These are phyloP conservation scores for Lagopus leucura DNA, from an alignment of 2,113 vertebrate species.

Conservation along the genomic window DNA sequence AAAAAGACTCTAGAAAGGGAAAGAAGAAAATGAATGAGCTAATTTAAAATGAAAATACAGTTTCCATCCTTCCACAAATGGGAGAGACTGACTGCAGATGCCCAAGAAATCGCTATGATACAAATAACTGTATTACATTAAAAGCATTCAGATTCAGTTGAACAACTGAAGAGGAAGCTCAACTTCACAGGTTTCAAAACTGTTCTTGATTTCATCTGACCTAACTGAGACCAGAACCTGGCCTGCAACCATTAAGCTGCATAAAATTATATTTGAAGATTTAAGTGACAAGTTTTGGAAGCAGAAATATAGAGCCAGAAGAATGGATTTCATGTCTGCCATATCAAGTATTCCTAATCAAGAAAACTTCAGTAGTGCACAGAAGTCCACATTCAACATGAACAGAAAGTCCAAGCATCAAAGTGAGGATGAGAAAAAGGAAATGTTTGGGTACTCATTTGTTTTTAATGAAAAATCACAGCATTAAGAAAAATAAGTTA, in stretches of 20 bases:
- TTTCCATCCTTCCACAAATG: background rate
- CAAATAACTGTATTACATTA: background rate
- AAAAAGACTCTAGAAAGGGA: background rate
- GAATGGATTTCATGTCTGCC: background rate
- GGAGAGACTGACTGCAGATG: background rate
- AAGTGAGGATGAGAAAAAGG: background rate
- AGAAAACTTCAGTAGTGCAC: background rate
- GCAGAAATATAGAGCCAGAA: background rate
- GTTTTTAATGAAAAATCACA: background rate
- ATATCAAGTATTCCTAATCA: background rate
- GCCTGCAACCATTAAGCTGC: background rate
- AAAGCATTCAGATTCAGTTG: background rate
- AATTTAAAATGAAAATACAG: background rate
- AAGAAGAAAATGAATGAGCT: background rate
- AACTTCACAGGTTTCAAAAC: background rate
- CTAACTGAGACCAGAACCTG: background rate
- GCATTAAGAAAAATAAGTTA: background rate
- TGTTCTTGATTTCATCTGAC: background rate
- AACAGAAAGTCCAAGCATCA: background rate
- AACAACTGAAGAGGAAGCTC: background rate
- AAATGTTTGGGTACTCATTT: background rate
- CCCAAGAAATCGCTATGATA: background rate
- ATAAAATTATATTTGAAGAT: background rate
- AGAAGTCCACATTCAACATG: background rate
- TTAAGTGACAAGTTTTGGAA: background rate